Conservation (phyloP, 2,888 invertebrate species). For the Sympetrum striolatum region DNA sequence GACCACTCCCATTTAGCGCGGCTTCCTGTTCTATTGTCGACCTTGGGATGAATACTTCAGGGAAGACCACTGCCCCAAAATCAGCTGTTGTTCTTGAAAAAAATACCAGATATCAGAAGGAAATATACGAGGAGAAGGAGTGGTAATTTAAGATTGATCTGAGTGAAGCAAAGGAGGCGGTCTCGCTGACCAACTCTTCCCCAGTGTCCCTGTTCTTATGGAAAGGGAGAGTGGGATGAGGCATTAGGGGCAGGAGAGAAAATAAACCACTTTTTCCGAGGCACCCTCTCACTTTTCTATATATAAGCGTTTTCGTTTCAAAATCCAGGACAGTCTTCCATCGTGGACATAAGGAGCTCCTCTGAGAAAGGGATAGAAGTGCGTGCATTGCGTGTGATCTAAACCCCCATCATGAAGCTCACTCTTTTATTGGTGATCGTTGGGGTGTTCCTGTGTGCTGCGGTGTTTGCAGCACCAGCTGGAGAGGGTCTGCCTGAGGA, state of each 20-base stretch:
- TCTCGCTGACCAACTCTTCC: neutral
- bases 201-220: neutral
- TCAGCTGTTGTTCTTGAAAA: too few relatives aligned
- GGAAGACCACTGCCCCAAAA: too few relatives aligned
- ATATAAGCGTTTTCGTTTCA: neutral
- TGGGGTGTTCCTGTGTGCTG: constrained; percentile 1
- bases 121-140: neutral
- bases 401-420: neutral
- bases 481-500: neutral
- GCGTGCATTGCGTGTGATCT: neutral
- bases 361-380: neutral
- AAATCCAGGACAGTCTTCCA: constrained; percentile 33
- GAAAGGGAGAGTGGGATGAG: neutral
- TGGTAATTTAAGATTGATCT: neutral
- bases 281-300: constrained; percentile 39
- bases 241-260: neutral
- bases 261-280: neutral
- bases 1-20: too few relatives aligned
- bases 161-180: neutral
- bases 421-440: neutral
- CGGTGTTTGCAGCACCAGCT: neutral
- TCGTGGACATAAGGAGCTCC: neutral
- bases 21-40: too few relatives aligned
- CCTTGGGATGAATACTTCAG: too few relatives aligned
- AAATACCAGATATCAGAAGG: neutral